Evolutionary conservation across 2,888 invertebrate genomes (phyloP).

Genomic region (Pristionchus maxplancki): DNA sequence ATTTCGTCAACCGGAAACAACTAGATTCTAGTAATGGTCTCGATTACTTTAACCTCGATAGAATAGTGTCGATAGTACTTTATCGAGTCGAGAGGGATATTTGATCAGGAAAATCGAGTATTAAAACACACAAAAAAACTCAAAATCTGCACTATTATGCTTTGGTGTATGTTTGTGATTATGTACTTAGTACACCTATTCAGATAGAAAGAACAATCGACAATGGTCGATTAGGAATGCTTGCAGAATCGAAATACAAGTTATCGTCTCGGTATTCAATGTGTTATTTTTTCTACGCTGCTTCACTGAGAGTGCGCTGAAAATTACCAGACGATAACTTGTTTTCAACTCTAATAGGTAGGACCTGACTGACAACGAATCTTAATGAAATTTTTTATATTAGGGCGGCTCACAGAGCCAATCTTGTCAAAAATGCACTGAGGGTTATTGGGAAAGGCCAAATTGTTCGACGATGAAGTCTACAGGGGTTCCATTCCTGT

Average conservation of each 20-base stretch:
- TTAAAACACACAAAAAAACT: neutral
- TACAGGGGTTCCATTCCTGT: conserved; percentile 51
- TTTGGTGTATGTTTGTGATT: neutral
- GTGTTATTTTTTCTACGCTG: too few species aligned
- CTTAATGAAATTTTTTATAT: neutral
- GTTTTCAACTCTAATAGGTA: neutral
- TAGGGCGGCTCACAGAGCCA: conserved; percentile 14
- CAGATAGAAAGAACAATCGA: neutral
- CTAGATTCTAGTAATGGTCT: neutral
- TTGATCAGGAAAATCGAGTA: neutral
- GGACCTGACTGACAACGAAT: neutral
- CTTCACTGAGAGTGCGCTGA: too few species aligned
- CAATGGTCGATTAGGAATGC: neutral
- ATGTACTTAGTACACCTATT: conserved; percentile 19
- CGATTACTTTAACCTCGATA: too few species aligned
- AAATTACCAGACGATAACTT: too few species aligned
- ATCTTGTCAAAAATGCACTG: neutral
- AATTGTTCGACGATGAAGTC: conserved; percentile 47
- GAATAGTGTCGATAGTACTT: too few species aligned
- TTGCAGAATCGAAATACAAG: too few species aligned
- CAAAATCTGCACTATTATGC: neutral
- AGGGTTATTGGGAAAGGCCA: neutral
- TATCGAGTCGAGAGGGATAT: too few species aligned
- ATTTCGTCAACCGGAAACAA: neutral
- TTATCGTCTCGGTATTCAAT: too few species aligned